Base-by-base conservation (phyloP, 1,140 invertebrate genomes). In the Hyles euphorbiae region DNA sequence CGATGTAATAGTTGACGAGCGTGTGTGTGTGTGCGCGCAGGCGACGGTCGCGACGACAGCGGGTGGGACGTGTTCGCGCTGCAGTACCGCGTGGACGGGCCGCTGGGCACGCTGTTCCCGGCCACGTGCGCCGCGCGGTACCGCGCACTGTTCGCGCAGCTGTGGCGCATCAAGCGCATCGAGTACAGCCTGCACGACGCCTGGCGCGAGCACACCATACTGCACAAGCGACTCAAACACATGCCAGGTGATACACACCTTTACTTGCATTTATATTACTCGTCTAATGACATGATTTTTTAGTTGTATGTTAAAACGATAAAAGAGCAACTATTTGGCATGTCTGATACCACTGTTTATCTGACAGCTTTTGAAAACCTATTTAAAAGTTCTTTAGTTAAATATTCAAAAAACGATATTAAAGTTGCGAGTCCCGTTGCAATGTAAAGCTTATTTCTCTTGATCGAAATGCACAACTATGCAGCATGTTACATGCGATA, bases 61-160 rank as follows among this genome's bases (percentile, higher is more conserved):
- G 98, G 98, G 3, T 99, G 98, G 97, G 97, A 99, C 89, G 95
- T 98, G 48, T 98, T 99, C 85, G 95, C 95, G 74, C 89, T 99
- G 52, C 94, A 97, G 80, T 99, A 99, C 87, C 95, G 96, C 59
- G 95, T 98, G 3, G 94, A 96, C 81, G 97, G 97, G 5, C 98
- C 98, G 10, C 94, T 99, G 61, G 95, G 96, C 76, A 98, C 97
- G 8, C 94, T 98, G 74, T 94, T 99, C 74, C 95, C 97, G 59
- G 94, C 94, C 8, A 81, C 87, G 58, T 94, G 95, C 48, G 94
- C 94, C 70, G 94, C 96, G 75, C 93, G 92, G 33, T 99, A 99
- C 90, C 92, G 96, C 70, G 92, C 94, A 56, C 92, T 99, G 8
- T 99, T 99, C 86, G 96, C 96, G 77, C 95, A 96, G 36, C 89